phyloP scores from a whole-genome alignment of 2,113 vertebrate species.

The Solea senegalensis region DNA sequence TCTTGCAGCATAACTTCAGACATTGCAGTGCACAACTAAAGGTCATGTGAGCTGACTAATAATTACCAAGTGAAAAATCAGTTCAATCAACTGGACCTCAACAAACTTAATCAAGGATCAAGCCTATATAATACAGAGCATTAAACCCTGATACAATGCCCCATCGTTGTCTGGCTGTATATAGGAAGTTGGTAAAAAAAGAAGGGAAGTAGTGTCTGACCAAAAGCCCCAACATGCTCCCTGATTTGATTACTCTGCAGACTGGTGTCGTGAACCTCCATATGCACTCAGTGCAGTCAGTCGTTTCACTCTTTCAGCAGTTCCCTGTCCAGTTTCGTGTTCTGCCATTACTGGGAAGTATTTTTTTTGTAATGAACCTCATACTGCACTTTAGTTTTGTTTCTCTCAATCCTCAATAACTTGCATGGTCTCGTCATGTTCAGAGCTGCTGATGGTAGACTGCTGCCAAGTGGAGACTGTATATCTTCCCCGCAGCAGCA shows the following conservation, averaged over 20 bases:
- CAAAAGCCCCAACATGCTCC: neutral
- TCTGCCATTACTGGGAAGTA: neutral
- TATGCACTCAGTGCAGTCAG: neutral
- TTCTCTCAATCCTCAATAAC: neutral
- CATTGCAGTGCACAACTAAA: neutral
- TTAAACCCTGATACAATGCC: slow-evolving; percentile 4
- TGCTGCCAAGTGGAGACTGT: slow-evolving; percentile 9
- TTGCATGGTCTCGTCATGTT: slow-evolving; percentile 18
- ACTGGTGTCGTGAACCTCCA: neutral
- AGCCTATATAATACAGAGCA: no score
- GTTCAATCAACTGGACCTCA: no score
- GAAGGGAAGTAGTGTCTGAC: slow-evolving; percentile 38
- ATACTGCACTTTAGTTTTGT: no score
- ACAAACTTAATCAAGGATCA: no score
- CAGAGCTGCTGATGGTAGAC: slow-evolving; percentile 25
- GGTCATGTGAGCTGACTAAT: neutral
- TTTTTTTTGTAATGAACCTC: no score
- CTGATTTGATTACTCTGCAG: slow-evolving; percentile 46
- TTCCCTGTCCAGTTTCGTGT: neutral
- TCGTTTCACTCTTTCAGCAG: neutral
- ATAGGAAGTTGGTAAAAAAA: slow-evolving; percentile 39
- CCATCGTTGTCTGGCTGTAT: slow-evolving; percentile 3
- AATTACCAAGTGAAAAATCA: no score
- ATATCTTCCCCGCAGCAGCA: slow-evolving; percentile 29
- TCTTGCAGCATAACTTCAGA: neutral